Conservation (phyloP, 2,797 vertebrate species). For the Betta splendens region DNA sequence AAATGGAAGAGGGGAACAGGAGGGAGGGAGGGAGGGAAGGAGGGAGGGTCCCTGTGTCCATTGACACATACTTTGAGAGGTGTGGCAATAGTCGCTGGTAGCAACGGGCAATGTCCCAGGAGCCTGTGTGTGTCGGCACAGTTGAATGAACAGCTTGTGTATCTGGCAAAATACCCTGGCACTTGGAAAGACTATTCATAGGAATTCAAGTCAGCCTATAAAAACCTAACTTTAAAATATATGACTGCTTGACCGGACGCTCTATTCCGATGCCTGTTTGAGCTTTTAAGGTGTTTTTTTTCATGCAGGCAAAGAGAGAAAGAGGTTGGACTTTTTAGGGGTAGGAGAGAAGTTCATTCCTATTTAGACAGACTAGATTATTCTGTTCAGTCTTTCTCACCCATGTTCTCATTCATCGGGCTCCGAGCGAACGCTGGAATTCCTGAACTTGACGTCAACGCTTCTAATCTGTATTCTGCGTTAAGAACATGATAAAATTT, state of each 20-base stretch:
- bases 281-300: slow-evolving; percentile 33
- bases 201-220: slow-evolving; percentile 49
- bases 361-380: neutral
- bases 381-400: slow-evolving; percentile 2
- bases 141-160: slow-evolving; percentile 72
- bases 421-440: neutral
- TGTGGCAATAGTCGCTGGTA: slow-evolving; percentile 60
- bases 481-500: slow-evolving; percentile 3
- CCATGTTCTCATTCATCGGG: neutral
- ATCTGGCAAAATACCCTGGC: slow-evolving; percentile 52
- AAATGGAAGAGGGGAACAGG: neutral
- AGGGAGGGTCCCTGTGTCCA: slow-evolving; percentile 47
- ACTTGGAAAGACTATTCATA: slow-evolving; percentile 34
- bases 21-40: neutral
- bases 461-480: slow-evolving; percentile 7
- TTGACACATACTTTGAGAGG: slow-evolving; percentile 70
- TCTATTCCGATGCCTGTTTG: slow-evolving; percentile 24
- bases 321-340: neutral
- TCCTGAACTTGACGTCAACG: neutral
- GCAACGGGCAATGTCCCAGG: slow-evolving; percentile 66
- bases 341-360: neutral
- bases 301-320: slow-evolving; percentile 11
- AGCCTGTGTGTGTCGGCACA: slow-evolving; percentile 36
- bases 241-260: slow-evolving; percentile 23
- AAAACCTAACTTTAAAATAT: slow-evolving; percentile 50